These are phyloP conservation scores for Sesamia inferens DNA, from an alignment of 2,888 invertebrate genomes.

Conservation along the genomic window DNA sequence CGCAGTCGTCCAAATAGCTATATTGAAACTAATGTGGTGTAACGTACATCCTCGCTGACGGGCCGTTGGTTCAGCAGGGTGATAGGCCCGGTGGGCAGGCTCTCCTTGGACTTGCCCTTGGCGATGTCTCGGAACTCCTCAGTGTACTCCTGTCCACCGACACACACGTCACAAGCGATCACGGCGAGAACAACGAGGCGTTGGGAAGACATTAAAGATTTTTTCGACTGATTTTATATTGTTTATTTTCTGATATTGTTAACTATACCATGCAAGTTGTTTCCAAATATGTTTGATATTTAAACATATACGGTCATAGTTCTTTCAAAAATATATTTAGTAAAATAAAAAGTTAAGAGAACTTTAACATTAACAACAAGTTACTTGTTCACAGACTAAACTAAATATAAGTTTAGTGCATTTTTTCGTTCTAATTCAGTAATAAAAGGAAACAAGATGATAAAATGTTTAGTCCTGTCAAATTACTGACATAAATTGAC, in stretches of 20 bases:
- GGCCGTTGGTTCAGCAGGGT: conserved; percentile 98
- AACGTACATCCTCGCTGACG: conserved; percentile 97
- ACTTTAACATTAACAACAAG: too few species aligned
- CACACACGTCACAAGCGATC: conserved; percentile 87
- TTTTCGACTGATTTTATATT: too few species aligned
- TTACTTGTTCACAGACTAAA: too few species aligned
- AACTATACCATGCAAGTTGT: background rate
- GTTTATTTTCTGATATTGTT: background rate
- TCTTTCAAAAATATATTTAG: background rate
- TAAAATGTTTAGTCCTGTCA: too few species aligned
- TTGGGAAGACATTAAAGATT: conserved; percentile 66
- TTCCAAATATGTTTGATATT: background rate
- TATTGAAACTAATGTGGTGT: conserved; percentile 48
- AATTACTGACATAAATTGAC: too few species aligned
- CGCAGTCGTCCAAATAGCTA: conserved; percentile 44
- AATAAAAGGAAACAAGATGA: too few species aligned
- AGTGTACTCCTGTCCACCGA: conserved; percentile 95
- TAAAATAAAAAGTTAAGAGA: too few species aligned
- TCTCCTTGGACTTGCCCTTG: conserved; percentile 98
- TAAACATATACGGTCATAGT: background rate
- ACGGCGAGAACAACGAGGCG: conserved; percentile 72
- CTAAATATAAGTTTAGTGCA: too few species aligned
- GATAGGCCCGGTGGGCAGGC: conserved; percentile 97
- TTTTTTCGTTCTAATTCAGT: too few species aligned
- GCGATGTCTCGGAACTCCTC: conserved; percentile 99